Conservation (phyloP, 2,113 vertebrate genomes). For the Heterotis niloticus region DNA sequence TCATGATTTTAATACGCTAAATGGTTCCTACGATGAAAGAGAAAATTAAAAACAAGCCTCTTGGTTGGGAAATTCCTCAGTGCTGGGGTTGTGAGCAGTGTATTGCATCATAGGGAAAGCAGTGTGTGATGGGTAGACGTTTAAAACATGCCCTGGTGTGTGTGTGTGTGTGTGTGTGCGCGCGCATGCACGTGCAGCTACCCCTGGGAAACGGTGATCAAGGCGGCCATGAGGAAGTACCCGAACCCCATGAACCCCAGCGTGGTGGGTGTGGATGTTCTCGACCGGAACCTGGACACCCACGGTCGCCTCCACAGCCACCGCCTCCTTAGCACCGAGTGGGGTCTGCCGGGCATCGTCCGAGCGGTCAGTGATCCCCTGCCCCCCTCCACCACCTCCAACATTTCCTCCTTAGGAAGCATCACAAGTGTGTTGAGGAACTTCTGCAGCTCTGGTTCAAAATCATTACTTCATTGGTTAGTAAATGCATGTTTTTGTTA, state of each 20-base stretch:
- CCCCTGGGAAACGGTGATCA: conserved; percentile 93
- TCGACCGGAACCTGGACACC: conserved; percentile 78
- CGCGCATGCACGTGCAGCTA: conserved; percentile 66
- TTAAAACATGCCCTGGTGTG: neutral
- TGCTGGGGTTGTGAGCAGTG: neutral
- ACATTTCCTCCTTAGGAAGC: neutral
- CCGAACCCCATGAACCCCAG: conserved; percentile 97
- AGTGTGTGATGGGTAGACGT: neutral
- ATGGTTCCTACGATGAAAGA: neutral
- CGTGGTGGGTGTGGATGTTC: conserved; percentile 90
- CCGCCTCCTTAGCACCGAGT: conserved; percentile 91
- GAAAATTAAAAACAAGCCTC: neutral
- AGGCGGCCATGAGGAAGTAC: conserved; percentile 96
- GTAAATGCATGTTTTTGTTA: neutral
- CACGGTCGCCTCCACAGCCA: conserved; percentile 90
- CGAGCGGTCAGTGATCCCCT: conserved; percentile 74
- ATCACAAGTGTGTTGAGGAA: neutral
- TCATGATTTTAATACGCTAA: neutral
- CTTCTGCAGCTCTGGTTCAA: neutral
- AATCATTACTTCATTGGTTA: neutral
- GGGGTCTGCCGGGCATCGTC: conserved; percentile 88
- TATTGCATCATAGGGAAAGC: neutral
- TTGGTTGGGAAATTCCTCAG: neutral
- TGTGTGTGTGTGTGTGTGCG: neutral
- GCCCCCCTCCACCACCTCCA: too few species aligned